These are phyloP conservation scores for Myiozetetes cayanensis DNA, from an alignment of 2,113 vertebrate species.

Conservation along the genomic window DNA sequence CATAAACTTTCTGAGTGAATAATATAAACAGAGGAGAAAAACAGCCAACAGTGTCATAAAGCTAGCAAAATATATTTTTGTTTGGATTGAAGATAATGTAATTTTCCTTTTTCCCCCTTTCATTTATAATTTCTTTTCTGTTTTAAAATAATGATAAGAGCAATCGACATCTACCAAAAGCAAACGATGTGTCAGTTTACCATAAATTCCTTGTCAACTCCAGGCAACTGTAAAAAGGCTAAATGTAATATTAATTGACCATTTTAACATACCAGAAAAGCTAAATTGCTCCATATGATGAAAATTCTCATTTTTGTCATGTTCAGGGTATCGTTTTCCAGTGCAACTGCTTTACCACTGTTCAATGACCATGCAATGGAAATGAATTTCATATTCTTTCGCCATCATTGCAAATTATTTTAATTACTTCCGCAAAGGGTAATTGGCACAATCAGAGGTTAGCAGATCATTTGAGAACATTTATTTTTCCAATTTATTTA, in stretches of 20 bases:
- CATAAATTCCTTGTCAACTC: background rate
- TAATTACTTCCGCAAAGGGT: constrained; percentile 43
- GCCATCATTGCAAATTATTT: constrained; percentile 32
- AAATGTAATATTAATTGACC: constrained; percentile 8
- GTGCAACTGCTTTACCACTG: background rate
- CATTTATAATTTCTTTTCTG: background rate
- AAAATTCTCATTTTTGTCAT: background rate
- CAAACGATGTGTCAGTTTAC: background rate
- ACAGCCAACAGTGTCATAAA: background rate
- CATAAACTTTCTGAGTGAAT: background rate
- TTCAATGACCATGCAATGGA: background rate
- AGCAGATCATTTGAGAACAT: background rate
- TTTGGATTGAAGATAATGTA: background rate
- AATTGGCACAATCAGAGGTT: constrained; percentile 41
- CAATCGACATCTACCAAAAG: background rate
- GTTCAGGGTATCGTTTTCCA: background rate
- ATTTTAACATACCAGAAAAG: background rate
- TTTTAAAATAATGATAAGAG: constrained; percentile 2
- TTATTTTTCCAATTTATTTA: constrained; percentile 14
- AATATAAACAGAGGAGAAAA: background rate
- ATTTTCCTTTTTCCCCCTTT: background rate
- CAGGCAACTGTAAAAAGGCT: background rate
- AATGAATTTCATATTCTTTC: constrained; percentile 24
- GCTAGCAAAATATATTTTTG: background rate
- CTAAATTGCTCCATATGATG: background rate